These are phyloP conservation scores for Chrosomus eos DNA, from an alignment of 2,797 vertebrate species.

Conservation along the genomic window DNA sequence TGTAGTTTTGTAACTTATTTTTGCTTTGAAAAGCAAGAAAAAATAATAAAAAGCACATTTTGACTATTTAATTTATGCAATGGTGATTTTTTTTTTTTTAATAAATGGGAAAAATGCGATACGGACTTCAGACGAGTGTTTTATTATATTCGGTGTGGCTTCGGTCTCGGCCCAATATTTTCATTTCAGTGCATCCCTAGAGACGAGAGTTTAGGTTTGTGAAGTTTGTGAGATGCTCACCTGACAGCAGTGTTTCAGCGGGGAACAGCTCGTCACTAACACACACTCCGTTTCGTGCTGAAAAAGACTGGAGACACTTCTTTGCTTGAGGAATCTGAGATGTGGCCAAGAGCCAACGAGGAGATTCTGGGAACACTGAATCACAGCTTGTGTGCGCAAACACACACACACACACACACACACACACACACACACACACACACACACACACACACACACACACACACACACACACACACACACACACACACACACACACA, in stretches of 20 bases:
- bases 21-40: too few relatives aligned
- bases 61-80: too few relatives aligned
- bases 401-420: not conserved
- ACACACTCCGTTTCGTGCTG: slow-evolving; percentile 69
- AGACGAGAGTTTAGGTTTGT: not conserved
- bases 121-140: too few relatives aligned
- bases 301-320: slow-evolving; percentile 78
- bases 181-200: too few relatives aligned
- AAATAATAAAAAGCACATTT: too few relatives aligned
- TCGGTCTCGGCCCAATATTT: too few relatives aligned
- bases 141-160: too few relatives aligned
- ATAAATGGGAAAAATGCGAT: too few relatives aligned
- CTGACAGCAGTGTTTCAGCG: slow-evolving; percentile 73
- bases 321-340: slow-evolving; percentile 78
- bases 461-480: not conserved
- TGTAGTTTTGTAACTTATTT: too few relatives aligned
- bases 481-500: too few relatives aligned
- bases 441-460: not conserved
- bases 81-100: too few relatives aligned
- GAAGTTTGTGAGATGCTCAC: slow-evolving; percentile 61
- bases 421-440: not conserved
- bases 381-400: slow-evolving; percentile 75
- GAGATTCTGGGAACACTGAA: slow-evolving; percentile 85
- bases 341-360: slow-evolving; percentile 90
- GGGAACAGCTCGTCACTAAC: slow-evolving; percentile 70